These are phyloP conservation scores for Rhagologus leucostigma DNA, from an alignment of 2,113 vertebrate genomes.

Conservation along the genomic window DNA sequence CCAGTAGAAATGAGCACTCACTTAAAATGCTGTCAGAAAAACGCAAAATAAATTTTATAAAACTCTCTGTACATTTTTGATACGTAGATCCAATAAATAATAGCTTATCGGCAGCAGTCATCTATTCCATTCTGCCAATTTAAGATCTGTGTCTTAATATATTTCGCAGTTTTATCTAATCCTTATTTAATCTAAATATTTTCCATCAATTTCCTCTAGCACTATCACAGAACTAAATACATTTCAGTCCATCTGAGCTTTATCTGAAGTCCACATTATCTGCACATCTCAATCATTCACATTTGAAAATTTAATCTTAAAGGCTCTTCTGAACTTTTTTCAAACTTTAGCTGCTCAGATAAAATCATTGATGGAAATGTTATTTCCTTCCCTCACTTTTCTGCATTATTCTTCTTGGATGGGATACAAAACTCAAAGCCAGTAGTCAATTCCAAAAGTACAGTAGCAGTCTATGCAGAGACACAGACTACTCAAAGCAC, in stretches of 20 bases:
- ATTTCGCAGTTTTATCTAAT: constrained; percentile 7
- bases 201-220: not conserved
- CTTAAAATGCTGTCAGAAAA: not conserved
- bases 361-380: not conserved
- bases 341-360: not conserved
- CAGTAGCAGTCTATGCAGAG: not conserved
- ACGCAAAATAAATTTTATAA: not conserved
- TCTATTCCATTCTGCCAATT: not conserved
- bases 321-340: not conserved
- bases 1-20: not conserved
- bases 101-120: not conserved
- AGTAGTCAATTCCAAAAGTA: not conserved
- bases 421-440: not conserved
- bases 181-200: not conserved
- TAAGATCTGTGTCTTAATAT: not conserved
- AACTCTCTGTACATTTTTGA: not conserved
- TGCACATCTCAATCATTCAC: not conserved
- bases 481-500: not conserved
- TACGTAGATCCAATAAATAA: not conserved
- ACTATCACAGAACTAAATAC: not conserved
- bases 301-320: not conserved
- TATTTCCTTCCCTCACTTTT: not conserved
- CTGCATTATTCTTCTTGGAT: not conserved
- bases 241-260: not conserved
- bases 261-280: not conserved